Evolutionary conservation across 2,797 vertebrate species (phyloP).

Genomic region (Aldrovandia affinis): DNA sequence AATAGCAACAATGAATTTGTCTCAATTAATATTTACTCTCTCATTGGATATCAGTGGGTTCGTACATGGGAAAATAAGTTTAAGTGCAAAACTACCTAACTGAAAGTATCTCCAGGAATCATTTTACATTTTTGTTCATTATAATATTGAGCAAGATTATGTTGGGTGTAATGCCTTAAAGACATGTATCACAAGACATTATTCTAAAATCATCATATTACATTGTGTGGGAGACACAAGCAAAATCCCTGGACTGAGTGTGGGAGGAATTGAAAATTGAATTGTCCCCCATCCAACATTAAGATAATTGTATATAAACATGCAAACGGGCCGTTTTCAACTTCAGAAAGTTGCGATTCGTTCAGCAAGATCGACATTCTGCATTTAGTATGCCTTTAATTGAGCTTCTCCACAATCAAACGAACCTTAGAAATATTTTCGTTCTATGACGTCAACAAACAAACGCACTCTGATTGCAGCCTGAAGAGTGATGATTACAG

Average conservation of each 20-base stretch:
- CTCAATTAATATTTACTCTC: not conserved
- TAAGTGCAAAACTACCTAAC: no score
- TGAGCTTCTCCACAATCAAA: conserved; percentile 2
- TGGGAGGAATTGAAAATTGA: not conserved
- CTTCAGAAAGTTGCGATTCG: not conserved
- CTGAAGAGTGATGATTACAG: conserved; percentile 17
- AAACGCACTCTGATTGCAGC: not conserved
- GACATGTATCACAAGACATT: not conserved
- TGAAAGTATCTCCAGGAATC: not conserved
- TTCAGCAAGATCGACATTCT: not conserved
- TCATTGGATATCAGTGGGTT: not conserved
- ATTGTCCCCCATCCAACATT: not conserved
- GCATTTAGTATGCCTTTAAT: not conserved
- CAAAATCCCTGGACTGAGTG: not conserved
- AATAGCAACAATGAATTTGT: no score
- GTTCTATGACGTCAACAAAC: conserved; percentile 4
- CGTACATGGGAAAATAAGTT: not conserved
- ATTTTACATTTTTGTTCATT: not conserved
- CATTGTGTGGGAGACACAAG: not conserved
- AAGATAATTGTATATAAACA: not conserved
- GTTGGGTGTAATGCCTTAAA: not conserved
- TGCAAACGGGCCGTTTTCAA: not conserved
- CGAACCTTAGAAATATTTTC: conserved; percentile 6
- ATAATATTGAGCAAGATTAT: not conserved
- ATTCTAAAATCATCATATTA: not conserved